Percentiles rank a stretch among this genome's conserved stretches.
Evolutionary conservation across 2,113 vertebrate genomes (phyloP).

Genomic region (Sakesphorus luctuosus): DNA sequence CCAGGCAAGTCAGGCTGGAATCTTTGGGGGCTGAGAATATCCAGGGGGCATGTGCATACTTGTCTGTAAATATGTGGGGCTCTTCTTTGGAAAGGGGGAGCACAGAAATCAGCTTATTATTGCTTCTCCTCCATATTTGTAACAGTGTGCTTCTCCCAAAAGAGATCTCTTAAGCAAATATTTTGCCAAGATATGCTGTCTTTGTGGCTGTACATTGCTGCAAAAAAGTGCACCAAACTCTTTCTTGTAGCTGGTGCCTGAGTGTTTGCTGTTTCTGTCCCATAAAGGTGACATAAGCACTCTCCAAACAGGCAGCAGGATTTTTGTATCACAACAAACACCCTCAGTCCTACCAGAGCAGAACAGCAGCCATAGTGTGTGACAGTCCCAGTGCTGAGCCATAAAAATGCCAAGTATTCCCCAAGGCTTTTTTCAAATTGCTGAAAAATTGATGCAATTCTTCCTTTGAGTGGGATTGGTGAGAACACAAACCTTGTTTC

Average conservation of each 20-base stretch:
- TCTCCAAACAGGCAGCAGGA: background rate
- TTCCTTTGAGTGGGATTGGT: background rate
- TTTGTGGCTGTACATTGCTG: background rate
- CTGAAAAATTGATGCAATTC: background rate
- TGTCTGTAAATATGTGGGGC: conserved; percentile 41
- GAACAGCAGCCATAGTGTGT: accelerated
- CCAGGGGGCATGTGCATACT: conserved; percentile 45
- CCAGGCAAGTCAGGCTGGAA: conserved; percentile 59
- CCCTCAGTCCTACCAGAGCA: background rate
- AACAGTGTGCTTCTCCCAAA: background rate
- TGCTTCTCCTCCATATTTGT: background rate
- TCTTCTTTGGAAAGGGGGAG: background rate
- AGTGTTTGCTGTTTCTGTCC: background rate
- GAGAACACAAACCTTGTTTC: background rate
- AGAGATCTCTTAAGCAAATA: background rate
- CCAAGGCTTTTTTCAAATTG: background rate
- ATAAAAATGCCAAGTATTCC: background rate
- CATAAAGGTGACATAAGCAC: background rate
- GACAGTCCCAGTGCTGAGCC: background rate
- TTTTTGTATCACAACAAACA: accelerated
- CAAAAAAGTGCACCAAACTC: background rate
- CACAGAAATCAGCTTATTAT: background rate
- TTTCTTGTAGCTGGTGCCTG: background rate
- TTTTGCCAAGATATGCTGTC: background rate
- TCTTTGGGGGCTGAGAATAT: conserved; percentile 66